Evolutionary conservation across 53 echinoderm and acorn worm genomes (phyloP), one percentile per base, ranked within the genome.

Genomic region (Actinopyga echinites): DNA sequence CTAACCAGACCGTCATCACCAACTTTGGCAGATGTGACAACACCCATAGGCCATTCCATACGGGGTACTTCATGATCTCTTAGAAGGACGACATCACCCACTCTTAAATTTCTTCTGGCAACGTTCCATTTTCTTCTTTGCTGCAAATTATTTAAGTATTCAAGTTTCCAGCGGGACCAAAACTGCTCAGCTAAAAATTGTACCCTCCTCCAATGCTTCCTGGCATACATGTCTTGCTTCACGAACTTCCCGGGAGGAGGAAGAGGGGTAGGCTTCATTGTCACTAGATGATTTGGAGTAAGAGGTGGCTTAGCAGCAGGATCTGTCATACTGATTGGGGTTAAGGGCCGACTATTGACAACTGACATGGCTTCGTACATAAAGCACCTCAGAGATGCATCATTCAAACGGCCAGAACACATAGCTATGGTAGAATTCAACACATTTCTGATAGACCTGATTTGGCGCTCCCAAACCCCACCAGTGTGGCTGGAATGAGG

Each of bases 61-160:
- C 36, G 12, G 8, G 40, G 24, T 9, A 38, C 20, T 6, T 74
- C 74, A 4, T 7, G 74, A 43, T 74, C 74, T 28, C 35, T 74
- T 4, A 74, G 5, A 6, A 74, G 5, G 6, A 74, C 74, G 20
- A 74, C 20, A 23, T 45, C 42, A 38, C 74, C 42, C 4, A 43
- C 74, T n/a, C 29, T 74, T n/a, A 74, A 43, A 38, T 74, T 74
- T 21, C 74, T 74, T 21, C 49, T 37, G 20, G 6, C 37, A 6
- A 74, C 49, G 45, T 45, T 74, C 74, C 74, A 74, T 29, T 74
- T 74, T n/a, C 9, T 21, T 40, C 74, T 37, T 21, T 74, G 23
- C 49, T 43, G 74, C n/a, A n/a, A n/a, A n/a, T n/a, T n/a, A n/a
- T n/a, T n/a, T n/a, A n/a, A n/a, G n/a, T n/a, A n/a, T n/a, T n/a